Conservation (phyloP, 2,888 invertebrate genomes). For the Cistogaster globosa region DNA sequence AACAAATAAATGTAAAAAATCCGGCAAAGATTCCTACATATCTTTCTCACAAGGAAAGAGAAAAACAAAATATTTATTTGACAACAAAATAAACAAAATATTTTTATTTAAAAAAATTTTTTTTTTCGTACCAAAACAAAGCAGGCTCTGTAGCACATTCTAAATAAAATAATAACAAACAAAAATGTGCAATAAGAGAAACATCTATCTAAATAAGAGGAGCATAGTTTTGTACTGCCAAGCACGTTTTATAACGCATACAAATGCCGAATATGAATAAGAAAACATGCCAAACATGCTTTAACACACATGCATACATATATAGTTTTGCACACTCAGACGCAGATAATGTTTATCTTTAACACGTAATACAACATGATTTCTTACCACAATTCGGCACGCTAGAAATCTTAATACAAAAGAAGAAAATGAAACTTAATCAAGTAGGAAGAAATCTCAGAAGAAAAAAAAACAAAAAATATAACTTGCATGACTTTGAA, state of each 20-base stretch:
- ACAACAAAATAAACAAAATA: slow-evolving; percentile 15
- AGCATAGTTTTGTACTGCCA: slow-evolving; percentile 39
- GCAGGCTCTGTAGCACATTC: slow-evolving; percentile 25
- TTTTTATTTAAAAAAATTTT: not conserved
- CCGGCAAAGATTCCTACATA: not conserved
- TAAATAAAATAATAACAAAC: slow-evolving; percentile 36
- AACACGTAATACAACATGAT: slow-evolving; percentile 55
- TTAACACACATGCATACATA: not conserved
- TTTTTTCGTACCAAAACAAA: not conserved
- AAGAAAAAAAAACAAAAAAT: not conserved
- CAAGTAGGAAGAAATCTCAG: not conserved
- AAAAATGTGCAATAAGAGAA: slow-evolving; percentile 31
- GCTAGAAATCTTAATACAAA: slow-evolving; percentile 9
- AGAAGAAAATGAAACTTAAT: slow-evolving; percentile 3
- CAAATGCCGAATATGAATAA: slow-evolving; percentile 44
- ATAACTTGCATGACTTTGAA: slow-evolving; percentile 58
- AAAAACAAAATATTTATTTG: not conserved
- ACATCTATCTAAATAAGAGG: not conserved
- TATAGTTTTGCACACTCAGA: too few species aligned
- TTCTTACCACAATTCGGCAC: slow-evolving; percentile 55
- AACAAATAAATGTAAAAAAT: not conserved
- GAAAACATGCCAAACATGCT: slow-evolving; percentile 2
- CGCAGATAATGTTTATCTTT: slow-evolving; percentile 32
- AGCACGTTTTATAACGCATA: slow-evolving; percentile 64
- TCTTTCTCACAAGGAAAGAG: not conserved